Evolutionary conservation across 2,797 vertebrate genomes (phyloP).

Genomic region (Myotis daubentonii): DNA sequence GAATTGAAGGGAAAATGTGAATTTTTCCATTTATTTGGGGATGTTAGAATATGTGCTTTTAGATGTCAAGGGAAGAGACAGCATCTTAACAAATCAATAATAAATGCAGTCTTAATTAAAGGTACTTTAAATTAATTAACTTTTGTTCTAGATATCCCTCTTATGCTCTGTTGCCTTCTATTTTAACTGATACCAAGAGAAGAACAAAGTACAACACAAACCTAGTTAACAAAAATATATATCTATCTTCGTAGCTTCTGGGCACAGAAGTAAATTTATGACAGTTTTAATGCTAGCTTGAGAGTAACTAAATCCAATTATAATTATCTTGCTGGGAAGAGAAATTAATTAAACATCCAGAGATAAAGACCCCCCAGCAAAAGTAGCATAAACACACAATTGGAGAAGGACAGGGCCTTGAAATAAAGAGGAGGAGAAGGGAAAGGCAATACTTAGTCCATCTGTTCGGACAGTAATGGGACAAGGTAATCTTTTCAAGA

Average conservation of each 20-base stretch:
- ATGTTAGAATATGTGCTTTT: neutral
- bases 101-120: constrained; percentile 73
- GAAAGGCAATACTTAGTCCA: constrained; percentile 52
- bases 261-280: constrained; percentile 76
- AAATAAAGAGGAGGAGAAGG: constrained; percentile 52
- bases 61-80: neutral
- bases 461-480: constrained; percentile 62
- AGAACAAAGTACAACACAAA: constrained; percentile 75
- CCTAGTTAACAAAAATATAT: constrained; percentile 79
- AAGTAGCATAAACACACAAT: constrained; percentile 78
- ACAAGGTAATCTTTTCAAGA: constrained; percentile 72
- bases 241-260: constrained; percentile 80
- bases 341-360: constrained; percentile 84
- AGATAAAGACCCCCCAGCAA: constrained; percentile 82
- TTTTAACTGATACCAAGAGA: constrained; percentile 68
- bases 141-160: constrained; percentile 68
- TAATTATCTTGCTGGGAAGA: constrained; percentile 82
- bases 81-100: constrained; percentile 75
- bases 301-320: constrained; percentile 81
- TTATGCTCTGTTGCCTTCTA: constrained; percentile 67
- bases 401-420: neutral
- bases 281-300: constrained; percentile 79
- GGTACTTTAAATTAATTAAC: constrained; percentile 75
- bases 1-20: constrained; percentile 63
- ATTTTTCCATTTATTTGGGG: constrained; percentile 3